phyloP scores from a whole-genome alignment of 2,113 vertebrate genomes.

The Sapajus apella region DNA sequence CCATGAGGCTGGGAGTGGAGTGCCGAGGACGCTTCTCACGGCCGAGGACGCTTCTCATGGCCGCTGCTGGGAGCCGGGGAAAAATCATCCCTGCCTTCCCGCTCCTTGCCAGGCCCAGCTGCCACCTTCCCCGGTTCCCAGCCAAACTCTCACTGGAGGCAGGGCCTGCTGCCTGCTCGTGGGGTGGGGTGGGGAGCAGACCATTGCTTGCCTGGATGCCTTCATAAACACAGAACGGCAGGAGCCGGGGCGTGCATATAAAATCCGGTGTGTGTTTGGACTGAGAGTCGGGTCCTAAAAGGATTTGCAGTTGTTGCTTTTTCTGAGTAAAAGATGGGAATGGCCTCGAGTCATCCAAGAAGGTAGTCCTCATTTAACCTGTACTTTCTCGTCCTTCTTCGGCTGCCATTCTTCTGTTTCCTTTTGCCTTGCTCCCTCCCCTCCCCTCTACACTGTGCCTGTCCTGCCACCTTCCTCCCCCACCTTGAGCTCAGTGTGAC shows the following conservation, averaged over 20 bases:
- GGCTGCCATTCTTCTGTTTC: neutral
- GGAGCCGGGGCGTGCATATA: too few relatives aligned
- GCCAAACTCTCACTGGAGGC: neutral
- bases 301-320: neutral
- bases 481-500: neutral
- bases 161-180: too few relatives aligned
- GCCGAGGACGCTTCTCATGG: neutral
- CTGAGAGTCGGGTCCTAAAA: neutral
- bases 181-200: neutral
- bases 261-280: neutral
- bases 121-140: neutral
- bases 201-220: neutral
- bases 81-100: too few relatives aligned
- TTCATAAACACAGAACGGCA: neutral
- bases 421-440: neutral
- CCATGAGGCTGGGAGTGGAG: neutral
- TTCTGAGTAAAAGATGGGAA: neutral
- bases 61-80: neutral
- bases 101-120: neutral
- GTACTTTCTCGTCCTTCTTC: neutral
- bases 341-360: neutral
- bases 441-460: too few relatives aligned
- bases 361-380: neutral
- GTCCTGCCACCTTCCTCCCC: rapidly evolving
- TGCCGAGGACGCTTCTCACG: neutral